A percentile compares a stretch with the other conserved stretches of the same genome.
These are phyloP conservation scores for Lophura nycthemera DNA, from an alignment of 2,113 vertebrate genomes.

Conservation along the genomic window DNA sequence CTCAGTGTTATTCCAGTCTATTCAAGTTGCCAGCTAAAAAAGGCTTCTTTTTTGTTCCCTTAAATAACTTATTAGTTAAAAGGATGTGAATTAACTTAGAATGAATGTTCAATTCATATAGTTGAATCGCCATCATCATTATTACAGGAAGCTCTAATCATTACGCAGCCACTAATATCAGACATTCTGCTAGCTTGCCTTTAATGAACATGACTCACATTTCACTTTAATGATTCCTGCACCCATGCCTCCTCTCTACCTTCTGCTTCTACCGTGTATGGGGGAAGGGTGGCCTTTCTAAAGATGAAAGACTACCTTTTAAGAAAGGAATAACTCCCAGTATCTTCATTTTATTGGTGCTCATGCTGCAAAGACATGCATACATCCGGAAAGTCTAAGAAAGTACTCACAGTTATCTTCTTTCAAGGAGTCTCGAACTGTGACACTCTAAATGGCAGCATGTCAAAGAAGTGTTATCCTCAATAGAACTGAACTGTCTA, in stretches of 20 bases:
- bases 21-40: slow-evolving; percentile 66
- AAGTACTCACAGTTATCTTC: not conserved
- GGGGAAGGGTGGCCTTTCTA: slow-evolving; percentile 23
- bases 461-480: not conserved
- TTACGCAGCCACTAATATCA: slow-evolving; percentile 73
- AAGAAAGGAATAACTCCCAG: not conserved
- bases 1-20: slow-evolving; percentile 40
- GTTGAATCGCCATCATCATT: slow-evolving; percentile 76
- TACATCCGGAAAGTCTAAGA: not conserved
- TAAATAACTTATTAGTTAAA: slow-evolving; percentile 78
- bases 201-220: slow-evolving; percentile 78
- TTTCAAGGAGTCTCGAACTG: not conserved
- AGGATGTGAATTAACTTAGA: slow-evolving; percentile 80
- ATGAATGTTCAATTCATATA: slow-evolving; percentile 80
- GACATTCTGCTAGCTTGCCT: slow-evolving; percentile 71
- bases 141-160: slow-evolving; percentile 79
- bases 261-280: not conserved
- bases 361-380: not conserved
- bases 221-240: slow-evolving; percentile 70
- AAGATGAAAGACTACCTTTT: not conserved
- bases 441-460: not conserved
- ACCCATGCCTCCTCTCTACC: not conserved
- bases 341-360: not conserved
- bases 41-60: not conserved
- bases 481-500: not conserved